Conservation (phyloP, 2,797 vertebrate genomes). For the Centropyge bicolor region DNA sequence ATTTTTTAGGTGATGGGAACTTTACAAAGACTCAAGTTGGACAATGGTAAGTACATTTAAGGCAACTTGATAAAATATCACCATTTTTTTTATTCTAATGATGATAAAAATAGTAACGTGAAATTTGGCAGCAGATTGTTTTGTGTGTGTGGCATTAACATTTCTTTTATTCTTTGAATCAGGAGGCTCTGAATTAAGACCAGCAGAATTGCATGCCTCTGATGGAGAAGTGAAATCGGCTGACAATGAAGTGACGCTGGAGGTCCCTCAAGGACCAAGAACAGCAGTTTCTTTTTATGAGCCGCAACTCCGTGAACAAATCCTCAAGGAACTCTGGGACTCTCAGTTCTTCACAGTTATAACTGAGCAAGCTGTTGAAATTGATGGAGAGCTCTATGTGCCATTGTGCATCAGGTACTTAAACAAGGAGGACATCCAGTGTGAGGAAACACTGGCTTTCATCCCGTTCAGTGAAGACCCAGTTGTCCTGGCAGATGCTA, state of each 20-base stretch:
- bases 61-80: neutral
- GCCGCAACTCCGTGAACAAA: slow-evolving; percentile 80
- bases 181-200: slow-evolving; percentile 54
- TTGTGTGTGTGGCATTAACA: neutral
- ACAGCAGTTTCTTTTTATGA: slow-evolving; percentile 81
- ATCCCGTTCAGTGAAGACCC: slow-evolving; percentile 80
- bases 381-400: slow-evolving; percentile 79
- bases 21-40: slow-evolving; percentile 70
- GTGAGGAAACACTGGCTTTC: slow-evolving; percentile 86
- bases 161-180: slow-evolving; percentile 39
- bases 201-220: slow-evolving; percentile 12
- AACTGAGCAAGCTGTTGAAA: slow-evolving; percentile 79
- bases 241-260: slow-evolving; percentile 8
- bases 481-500: slow-evolving; percentile 70
- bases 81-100: neutral
- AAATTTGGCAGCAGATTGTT: neutral
- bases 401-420: slow-evolving; percentile 86
- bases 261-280: slow-evolving; percentile 46
- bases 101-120: neutral
- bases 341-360: slow-evolving; percentile 87
- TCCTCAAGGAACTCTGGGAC: slow-evolving; percentile 85
- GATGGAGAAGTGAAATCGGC: slow-evolving; percentile 36
- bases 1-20: slow-evolving; percentile 73
- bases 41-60: slow-evolving; percentile 67
- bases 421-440: slow-evolving; percentile 83